phyloP scores from a whole-genome alignment of 2,888 invertebrate genomes.

The Rhorus exstirpatorius region DNA sequence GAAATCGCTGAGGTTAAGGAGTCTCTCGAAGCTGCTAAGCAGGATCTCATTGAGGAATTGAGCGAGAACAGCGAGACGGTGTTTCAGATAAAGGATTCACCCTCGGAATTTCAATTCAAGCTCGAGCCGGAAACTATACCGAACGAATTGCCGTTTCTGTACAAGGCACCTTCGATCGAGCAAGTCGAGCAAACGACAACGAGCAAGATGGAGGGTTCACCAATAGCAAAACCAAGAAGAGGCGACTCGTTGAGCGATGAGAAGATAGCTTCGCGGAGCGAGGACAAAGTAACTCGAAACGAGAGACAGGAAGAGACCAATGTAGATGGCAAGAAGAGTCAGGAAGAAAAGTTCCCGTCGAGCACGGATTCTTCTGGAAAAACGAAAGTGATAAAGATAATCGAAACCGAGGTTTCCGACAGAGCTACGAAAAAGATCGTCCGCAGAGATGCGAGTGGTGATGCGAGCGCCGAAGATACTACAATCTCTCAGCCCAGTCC shows the following conservation, averaged over 20 bases:
- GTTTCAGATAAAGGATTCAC: conserved; percentile 89
- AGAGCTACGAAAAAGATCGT: conserved; percentile 73
- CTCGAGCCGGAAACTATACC: conserved; percentile 88
- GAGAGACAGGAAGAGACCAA: conserved; percentile 49
- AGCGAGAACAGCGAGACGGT: conserved; percentile 88
- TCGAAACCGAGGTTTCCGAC: conserved; percentile 65
- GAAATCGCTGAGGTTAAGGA: conserved; percentile 91
- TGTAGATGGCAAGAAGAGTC: conserved; percentile 52
- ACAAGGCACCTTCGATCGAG: conserved; percentile 82
- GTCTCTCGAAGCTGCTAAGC: conserved; percentile 90
- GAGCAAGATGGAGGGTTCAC: conserved; percentile 68
- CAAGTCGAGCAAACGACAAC: conserved; percentile 74
- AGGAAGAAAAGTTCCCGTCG: conserved; percentile 72
- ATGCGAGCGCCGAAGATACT: conserved; percentile 44
- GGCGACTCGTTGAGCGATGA: conserved; percentile 73
- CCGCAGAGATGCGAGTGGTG: conserved; percentile 59
- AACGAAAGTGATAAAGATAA: conserved; percentile 70
- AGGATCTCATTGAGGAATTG: conserved; percentile 90
- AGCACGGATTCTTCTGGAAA: conserved; percentile 75
- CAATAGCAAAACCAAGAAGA: conserved; percentile 75
- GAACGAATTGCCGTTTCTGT: conserved; percentile 87
- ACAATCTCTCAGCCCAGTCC: conserved; percentile 63
- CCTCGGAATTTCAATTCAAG: conserved; percentile 92
- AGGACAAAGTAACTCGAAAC: conserved; percentile 56
- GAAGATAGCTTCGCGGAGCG: conserved; percentile 70